phyloP scores from a whole-genome alignment of 2,888 invertebrate species.

The Phalera bucephala region DNA sequence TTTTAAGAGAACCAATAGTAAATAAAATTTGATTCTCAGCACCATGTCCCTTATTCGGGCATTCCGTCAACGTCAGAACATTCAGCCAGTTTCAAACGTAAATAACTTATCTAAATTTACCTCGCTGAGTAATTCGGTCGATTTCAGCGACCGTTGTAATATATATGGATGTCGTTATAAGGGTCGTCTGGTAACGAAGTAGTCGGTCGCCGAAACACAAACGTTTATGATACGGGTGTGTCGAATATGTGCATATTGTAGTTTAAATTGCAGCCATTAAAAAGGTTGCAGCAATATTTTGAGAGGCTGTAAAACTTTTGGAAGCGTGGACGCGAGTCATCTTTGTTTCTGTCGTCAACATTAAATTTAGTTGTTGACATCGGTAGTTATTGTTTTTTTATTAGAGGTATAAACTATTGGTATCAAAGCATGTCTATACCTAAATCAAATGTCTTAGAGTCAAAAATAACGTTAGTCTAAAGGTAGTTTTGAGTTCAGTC shows the following conservation, averaged over 20 bases:
- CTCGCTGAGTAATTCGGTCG: slow-evolving; percentile 10
- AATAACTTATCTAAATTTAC: slow-evolving; percentile 2
- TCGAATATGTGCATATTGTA: slow-evolving; percentile 14
- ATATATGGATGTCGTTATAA: no score
- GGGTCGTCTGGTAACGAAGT: slow-evolving; percentile 14
- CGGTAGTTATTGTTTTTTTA: no score
- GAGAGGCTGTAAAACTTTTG: background rate
- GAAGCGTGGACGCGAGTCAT: background rate
- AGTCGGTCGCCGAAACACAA: slow-evolving; percentile 24
- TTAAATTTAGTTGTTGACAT: background rate
- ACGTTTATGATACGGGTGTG: slow-evolving; percentile 24
- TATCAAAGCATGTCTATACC: no score
- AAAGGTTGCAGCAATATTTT: slow-evolving; percentile 10
- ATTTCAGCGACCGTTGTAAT: slow-evolving; percentile 13
- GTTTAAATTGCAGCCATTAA: slow-evolving; percentile 18
- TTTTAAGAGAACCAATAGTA: no score
- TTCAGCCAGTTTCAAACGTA: background rate
- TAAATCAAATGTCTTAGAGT: no score
- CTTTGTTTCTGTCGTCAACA: background rate
- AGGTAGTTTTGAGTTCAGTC: no score
- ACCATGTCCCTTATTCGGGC: no score
- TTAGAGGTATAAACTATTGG: no score
- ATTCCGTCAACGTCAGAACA: background rate
- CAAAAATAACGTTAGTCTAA: no score
- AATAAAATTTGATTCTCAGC: no score